Percentiles rank a stretch among this genome's conserved stretches.
These are phyloP conservation scores for Sebastes cheni DNA, from an alignment of 2,797 vertebrate genomes.

Conservation along the genomic window DNA sequence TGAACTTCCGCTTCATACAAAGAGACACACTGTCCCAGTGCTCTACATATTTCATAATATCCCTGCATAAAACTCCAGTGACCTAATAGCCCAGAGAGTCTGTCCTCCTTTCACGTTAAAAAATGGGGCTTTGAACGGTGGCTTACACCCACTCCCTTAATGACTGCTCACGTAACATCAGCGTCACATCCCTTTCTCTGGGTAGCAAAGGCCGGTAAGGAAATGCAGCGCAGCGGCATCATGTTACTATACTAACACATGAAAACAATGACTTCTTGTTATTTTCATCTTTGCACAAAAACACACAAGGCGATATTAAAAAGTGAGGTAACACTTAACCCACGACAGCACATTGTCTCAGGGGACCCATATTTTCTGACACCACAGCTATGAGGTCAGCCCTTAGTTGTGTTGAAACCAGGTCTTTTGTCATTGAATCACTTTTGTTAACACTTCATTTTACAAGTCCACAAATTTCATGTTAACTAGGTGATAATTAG, in stretches of 20 bases:
- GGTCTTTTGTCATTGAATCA: slow-evolving; percentile 27
- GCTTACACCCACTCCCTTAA: slow-evolving; percentile 26
- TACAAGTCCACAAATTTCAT: no score
- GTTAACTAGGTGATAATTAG: no score
- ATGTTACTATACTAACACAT: slow-evolving; percentile 4
- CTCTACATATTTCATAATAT: slow-evolving; percentile 60
- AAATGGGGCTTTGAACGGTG: not conserved
- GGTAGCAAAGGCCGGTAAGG: slow-evolving; percentile 2
- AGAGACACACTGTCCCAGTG: slow-evolving; percentile 23
- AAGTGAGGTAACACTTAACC: not conserved
- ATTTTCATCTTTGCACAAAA: slow-evolving; percentile 23
- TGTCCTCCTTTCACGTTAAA: slow-evolving; percentile 47
- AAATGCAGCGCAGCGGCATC: slow-evolving; percentile 31
- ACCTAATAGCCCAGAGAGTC: slow-evolving; percentile 54
- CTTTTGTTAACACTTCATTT: no score
- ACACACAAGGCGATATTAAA: not conserved
- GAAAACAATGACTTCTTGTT: not conserved
- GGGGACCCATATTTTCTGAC: slow-evolving; percentile 45
- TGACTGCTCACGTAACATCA: slow-evolving; percentile 38
- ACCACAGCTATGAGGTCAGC: slow-evolving; percentile 21
- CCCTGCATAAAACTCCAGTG: slow-evolving; percentile 37
- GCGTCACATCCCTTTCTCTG: slow-evolving; percentile 6
- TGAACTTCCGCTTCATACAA: not conserved
- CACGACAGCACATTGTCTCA: slow-evolving; percentile 4
- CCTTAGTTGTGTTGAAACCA: slow-evolving; percentile 27